These are phyloP conservation scores for Brachionus koreanus DNA, from an alignment of 1,140 invertebrate species.

Conservation along the genomic window DNA sequence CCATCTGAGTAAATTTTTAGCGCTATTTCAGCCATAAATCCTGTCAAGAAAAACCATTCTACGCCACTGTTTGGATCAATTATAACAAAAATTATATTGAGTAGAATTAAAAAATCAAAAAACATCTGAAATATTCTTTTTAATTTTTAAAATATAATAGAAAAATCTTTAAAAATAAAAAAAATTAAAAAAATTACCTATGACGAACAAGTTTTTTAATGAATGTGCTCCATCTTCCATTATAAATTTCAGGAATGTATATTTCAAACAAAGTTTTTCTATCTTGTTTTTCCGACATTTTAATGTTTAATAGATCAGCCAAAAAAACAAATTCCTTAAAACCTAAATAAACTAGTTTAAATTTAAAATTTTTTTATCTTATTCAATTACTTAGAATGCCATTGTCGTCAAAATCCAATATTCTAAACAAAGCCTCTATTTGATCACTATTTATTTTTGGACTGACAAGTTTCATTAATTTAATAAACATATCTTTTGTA, in stretches of 20 bases:
- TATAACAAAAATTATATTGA: slow-evolving; percentile 62
- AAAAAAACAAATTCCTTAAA: slow-evolving; percentile 59
- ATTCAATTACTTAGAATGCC: slow-evolving; percentile 51
- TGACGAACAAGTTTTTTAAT: slow-evolving; percentile 56
- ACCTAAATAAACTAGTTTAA: slow-evolving; percentile 48
- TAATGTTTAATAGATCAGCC: slow-evolving; percentile 60
- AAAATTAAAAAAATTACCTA: slow-evolving; percentile 51
- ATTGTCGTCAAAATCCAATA: slow-evolving; percentile 57
- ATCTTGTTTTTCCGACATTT: slow-evolving; percentile 59
- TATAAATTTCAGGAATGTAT: slow-evolving; percentile 54
- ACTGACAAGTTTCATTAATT: slow-evolving; percentile 54
- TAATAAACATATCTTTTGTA: slow-evolving; percentile 52
- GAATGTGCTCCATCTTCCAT: slow-evolving; percentile 52
- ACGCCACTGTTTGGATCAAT: slow-evolving; percentile 51
- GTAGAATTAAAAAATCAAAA: slow-evolving; percentile 61
- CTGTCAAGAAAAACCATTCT: slow-evolving; percentile 60
- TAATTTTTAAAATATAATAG: background rate
- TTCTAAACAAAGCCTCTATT: slow-evolving; percentile 57
- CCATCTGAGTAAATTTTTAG: slow-evolving; percentile 61
- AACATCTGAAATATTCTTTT: slow-evolving; percentile 55
- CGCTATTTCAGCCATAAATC: slow-evolving; percentile 61
- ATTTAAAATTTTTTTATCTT: background rate
- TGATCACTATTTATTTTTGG: slow-evolving; percentile 54
- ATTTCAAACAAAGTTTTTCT: slow-evolving; percentile 54
- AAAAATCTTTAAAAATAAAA: background rate